Base-by-base conservation (phyloP, 2,113 vertebrate genomes). In the Podarcis muralis region DNA sequence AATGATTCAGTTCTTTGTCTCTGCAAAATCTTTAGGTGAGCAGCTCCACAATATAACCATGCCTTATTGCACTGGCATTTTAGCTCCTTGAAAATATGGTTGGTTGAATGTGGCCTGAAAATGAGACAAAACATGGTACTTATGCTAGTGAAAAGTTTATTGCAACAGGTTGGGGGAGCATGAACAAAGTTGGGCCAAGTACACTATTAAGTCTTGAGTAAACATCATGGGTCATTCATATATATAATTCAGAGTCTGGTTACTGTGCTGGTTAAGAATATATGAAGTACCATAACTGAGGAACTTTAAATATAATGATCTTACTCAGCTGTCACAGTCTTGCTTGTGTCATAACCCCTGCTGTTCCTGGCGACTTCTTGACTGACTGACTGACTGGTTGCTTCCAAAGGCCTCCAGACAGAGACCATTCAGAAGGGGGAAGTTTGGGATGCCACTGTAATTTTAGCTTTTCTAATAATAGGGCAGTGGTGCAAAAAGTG, bases 161-260 rank as follows among this genome's bases (percentile, higher is more conserved):
- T 86, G 88, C 91, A 81, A 5, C 37, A 90, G 32, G 16, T 15
- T 83, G 86, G 35, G 77, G 87, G 85, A 82, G 57, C 82, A 23
- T 20, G 27, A 59, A 53, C 83, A 32, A 35, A 62, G 30, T 11
- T 35, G 79, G 53, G 20, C n/a, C 15, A 35, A 76, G 35, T 6
- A 43, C 18, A 88, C 9, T 25, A 9, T 11, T 27, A 80, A 48
- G 40, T 27, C 27, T 43, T 48, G 43, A 78, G 53, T 23, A 43
- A 37, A 37, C 23, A 15, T 48, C 15, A 16, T 30, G 66, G 66
- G 16, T 6, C 16, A 48, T 27, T 66, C 53, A 32, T 32, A 35
- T 48, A 69, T 3, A n/a, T 69, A 16, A 69, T 48, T 43, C 66
- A 71, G 66, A 20, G 15, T n/a, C 5, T 83, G 25, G 27, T 43